These are phyloP conservation scores for Hyposoter dolosus DNA, from an alignment of 2,888 invertebrate species.

Conservation along the genomic window DNA sequence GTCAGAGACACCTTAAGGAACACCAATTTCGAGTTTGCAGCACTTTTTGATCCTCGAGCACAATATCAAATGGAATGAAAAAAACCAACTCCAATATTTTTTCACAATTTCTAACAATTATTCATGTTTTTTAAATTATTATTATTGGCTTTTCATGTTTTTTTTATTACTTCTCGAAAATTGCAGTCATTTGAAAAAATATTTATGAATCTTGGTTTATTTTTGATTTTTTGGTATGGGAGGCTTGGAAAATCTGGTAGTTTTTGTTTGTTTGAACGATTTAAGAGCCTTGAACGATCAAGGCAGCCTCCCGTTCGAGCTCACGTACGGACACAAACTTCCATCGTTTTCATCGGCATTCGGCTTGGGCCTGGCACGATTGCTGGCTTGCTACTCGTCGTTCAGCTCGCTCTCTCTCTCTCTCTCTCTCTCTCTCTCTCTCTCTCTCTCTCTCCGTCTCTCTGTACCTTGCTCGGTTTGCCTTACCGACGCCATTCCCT, in stretches of 20 bases:
- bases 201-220: not conserved
- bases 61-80: not conserved
- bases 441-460: not conserved
- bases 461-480: conserved; percentile 54
- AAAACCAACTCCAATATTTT: not conserved
- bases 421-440: conserved; percentile 1
- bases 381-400: conserved; percentile 36
- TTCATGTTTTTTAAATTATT: not conserved
- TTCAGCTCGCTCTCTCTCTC: conserved; percentile 6
- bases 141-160: not conserved
- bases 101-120: not conserved
- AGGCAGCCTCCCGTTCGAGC: conserved; percentile 71
- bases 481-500: conserved; percentile 76
- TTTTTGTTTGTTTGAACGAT: conserved; percentile 15
- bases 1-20: conserved; percentile 68
- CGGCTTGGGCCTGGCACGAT: conserved; percentile 62
- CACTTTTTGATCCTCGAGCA: conserved; percentile 31
- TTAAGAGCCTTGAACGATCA: conserved; percentile 10
- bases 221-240: not conserved
- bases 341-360: conserved; percentile 71
- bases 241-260: conserved; percentile 1
- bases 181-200: not conserved
- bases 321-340: conserved; percentile 75
- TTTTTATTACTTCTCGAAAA: not conserved
- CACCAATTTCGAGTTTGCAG: conserved; percentile 30